A percentile compares a stretch with the other conserved stretches of the same genome.
These are phyloP conservation scores for Lordiphosa mommai DNA, from an alignment of 1,140 invertebrate species.

Conservation along the genomic window DNA sequence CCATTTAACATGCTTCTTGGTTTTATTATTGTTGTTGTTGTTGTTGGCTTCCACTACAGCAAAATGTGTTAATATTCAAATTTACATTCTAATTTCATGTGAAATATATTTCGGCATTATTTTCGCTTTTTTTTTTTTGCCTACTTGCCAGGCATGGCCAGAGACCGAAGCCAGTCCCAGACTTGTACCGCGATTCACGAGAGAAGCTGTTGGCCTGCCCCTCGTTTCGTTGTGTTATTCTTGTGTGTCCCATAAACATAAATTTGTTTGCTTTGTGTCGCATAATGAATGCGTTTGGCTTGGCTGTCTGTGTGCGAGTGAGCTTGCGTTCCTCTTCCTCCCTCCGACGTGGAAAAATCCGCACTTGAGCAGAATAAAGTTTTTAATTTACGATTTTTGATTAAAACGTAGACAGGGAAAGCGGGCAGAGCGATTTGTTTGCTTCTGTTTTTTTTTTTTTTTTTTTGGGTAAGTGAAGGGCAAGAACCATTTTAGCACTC, in stretches of 20 bases:
- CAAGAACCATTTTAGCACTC: neutral
- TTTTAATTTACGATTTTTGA: slow-evolving; percentile 25
- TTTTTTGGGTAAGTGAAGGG: neutral
- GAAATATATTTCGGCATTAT: slow-evolving; percentile 21
- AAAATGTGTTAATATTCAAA: slow-evolving; percentile 20
- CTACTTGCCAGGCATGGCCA: slow-evolving; percentile 15
- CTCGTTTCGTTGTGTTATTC: slow-evolving; percentile 14
- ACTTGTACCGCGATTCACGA: too few relatives aligned
- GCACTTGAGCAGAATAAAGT: slow-evolving; percentile 19
- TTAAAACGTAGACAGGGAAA: slow-evolving; percentile 11
- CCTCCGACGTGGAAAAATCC: slow-evolving; percentile 10
- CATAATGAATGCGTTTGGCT: slow-evolving; percentile 23
- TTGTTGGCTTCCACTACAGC: slow-evolving; percentile 3
- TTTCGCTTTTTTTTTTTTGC: too few relatives aligned
- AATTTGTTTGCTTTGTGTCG: slow-evolving; percentile 23
- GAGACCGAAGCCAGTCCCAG: slow-evolving; percentile 6
- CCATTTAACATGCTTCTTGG: too few relatives aligned
- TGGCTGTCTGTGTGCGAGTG: neutral
- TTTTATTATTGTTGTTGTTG: too few relatives aligned
- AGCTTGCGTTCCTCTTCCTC: neutral
- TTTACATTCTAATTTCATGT: slow-evolving; percentile 22
- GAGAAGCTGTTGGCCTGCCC: slow-evolving; percentile 6
- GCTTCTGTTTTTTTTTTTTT: neutral
- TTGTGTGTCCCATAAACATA: slow-evolving; percentile 21
- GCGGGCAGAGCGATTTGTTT: slow-evolving; percentile 7